phyloP scores from a whole-genome alignment of 1,140 invertebrate species.

The Zaprionus vittiger region DNA sequence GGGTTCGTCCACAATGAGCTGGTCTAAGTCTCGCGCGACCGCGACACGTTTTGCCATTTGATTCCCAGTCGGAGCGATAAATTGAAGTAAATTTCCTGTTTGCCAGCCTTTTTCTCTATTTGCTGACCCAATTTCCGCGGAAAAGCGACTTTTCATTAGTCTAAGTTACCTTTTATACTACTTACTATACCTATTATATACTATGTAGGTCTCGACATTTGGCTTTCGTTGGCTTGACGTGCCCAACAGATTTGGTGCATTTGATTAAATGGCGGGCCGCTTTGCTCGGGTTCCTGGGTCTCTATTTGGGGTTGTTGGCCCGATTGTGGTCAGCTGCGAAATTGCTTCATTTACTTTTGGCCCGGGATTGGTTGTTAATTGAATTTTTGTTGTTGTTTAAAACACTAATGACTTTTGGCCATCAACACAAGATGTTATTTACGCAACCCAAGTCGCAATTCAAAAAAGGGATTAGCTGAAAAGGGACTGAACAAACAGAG shows the following conservation, averaged over 20 bases:
- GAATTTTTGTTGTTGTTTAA: conserved; percentile 54
- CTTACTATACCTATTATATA: background rate
- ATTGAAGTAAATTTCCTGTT: conserved; percentile 78
- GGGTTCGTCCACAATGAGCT: background rate
- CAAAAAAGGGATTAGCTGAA: background rate
- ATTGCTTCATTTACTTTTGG: conserved; percentile 61
- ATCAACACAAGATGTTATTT: conserved; percentile 4
- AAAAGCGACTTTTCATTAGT: conserved; percentile 80
- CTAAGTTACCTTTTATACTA: conserved; percentile 53
- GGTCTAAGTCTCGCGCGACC: conserved; percentile 30
- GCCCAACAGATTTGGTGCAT: conserved; percentile 48
- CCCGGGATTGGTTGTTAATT: conserved; percentile 54
- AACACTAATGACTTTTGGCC: conserved; percentile 30
- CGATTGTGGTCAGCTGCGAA: conserved; percentile 41
- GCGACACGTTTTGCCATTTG: conserved; percentile 78
- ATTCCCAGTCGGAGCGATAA: conserved; percentile 68
- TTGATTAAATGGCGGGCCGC: conserved; percentile 64
- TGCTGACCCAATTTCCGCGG: conserved; percentile 75
- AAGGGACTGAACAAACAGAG: background rate
- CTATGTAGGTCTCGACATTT: conserved; percentile 27
- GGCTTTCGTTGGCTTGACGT: conserved; percentile 35
- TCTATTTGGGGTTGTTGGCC: conserved; percentile 43
- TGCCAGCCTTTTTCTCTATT: conserved; percentile 38
- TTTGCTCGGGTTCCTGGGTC: conserved; percentile 24
- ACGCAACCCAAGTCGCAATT: background rate